Evolutionary conservation across 2,113 vertebrate genomes (phyloP).

Genomic region (Abramis brama): DNA sequence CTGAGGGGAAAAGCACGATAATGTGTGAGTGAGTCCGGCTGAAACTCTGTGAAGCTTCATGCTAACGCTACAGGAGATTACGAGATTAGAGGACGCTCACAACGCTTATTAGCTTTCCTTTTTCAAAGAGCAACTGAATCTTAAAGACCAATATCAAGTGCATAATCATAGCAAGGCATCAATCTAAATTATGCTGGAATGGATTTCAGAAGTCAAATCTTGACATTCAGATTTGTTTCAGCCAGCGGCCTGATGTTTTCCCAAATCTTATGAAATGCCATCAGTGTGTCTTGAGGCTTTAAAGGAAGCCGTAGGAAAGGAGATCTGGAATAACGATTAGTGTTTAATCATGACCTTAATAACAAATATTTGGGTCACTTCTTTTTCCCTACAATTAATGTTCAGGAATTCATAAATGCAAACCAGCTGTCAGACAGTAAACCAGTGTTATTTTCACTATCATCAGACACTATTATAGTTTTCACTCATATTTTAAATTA

Average conservation of each 20-base stretch:
- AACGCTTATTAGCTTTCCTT: slow-evolving; percentile 34
- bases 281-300: background rate
- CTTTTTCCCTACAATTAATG: background rate
- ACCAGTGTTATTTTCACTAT: too few relatives aligned
- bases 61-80: slow-evolving; percentile 29
- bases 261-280: background rate
- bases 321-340: background rate
- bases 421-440: background rate
- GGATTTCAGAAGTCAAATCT: background rate
- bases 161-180: background rate
- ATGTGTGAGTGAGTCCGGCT: slow-evolving; percentile 51
- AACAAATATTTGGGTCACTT: background rate
- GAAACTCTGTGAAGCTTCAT: slow-evolving; percentile 47
- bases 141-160: slow-evolving; percentile 25
- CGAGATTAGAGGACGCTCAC: slow-evolving; percentile 28
- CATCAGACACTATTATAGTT: too few relatives aligned
- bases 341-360: background rate
- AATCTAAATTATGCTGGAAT: background rate
- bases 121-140: slow-evolving; percentile 14
- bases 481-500: too few relatives aligned
- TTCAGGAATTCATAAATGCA: background rate
- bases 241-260: background rate
- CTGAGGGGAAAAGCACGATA: slow-evolving; percentile 66
- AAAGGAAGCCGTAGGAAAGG: background rate
- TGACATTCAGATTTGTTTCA: background rate